Evolutionary conservation across 2,797 vertebrate species (phyloP), one percentile per base, ranked within the genome.

Genomic region (Trematomus bernacchii): DNA sequence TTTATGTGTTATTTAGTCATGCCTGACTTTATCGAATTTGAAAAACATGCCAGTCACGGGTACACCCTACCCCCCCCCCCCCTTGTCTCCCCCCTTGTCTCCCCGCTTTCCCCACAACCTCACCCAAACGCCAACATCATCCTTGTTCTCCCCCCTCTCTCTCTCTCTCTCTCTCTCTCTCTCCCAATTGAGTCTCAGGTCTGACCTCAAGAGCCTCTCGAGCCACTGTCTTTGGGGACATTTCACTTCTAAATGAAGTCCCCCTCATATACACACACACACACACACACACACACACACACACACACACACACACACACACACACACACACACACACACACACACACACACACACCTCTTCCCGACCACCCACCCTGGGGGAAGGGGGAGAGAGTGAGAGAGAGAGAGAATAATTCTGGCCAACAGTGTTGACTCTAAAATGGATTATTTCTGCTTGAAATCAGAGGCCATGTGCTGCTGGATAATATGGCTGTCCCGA

Each of bases 371-470:
- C 84, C 68, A 48, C 78, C 84, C 85, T 27, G 64, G 81, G 91
- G 92, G 57, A 80, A 86, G 73, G 82, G 50, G 73, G 77, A 82
- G 73, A 79, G 79, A 84, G 71, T 0, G 23, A 27, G 23, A 1
- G 23, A 27, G 23, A 27, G 23, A 86, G 73, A 82, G 52, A 73
- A 91, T 92, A 91, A 93, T 93, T 91, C 89, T 77, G 85, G 82
- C 89, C 91, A 92, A 84, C 90, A 86, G 89, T 93, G 88, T 91
- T 92, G 91, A 92, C 89, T 93, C 84, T 84, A 89, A 92, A 37
- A 94, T 93, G 92, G 91, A 95, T 94, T 94, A 94, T 95, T 94
- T 92, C 92, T 89, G 92, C 90, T 90, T 90, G 86, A 89, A 94
- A 92, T 93, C 92, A 90, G 86, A 89, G 83, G 87, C 83, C 79